A percentile compares a stretch with the other conserved stretches of the same genome.
phyloP scores from a whole-genome alignment of 1,140 invertebrate genomes.

The Pseudomyrmex sp. region DNA sequence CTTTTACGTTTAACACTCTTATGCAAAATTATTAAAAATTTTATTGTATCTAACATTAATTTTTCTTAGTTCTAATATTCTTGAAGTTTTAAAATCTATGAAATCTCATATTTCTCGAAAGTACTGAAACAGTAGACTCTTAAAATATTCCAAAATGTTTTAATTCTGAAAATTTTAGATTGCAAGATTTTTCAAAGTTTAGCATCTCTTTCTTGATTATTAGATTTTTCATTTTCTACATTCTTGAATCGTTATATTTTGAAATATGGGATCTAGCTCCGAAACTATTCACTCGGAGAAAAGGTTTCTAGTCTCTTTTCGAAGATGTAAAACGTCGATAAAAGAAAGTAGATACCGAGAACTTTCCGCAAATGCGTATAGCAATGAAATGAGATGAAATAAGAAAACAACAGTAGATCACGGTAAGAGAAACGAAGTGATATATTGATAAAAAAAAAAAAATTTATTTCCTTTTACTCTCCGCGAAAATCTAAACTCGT shows the following conservation, averaged over 20 bases:
- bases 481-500: neutral
- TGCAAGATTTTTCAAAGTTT: neutral
- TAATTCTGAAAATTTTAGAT: constrained; percentile 30
- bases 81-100: neutral
- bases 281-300: neutral
- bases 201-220: constrained; percentile 10
- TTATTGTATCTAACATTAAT: constrained; percentile 2
- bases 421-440: neutral
- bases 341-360: neutral
- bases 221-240: constrained; percentile 29
- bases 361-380: neutral
- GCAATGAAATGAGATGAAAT: neutral
- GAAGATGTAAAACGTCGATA: constrained; percentile 23
- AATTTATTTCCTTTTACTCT: neutral
- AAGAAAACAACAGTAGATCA: neutral
- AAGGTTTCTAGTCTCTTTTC: constrained; percentile 17
- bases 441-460: neutral
- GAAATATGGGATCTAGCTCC: neutral
- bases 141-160: neutral
- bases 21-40: neutral
- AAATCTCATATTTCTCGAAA: neutral
- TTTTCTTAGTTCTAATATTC: neutral
- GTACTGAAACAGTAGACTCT: neutral
- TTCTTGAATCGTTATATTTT: neutral
- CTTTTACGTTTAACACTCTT: neutral